phyloP scores from a whole-genome alignment of 2,888 invertebrate genomes.

The Bembecia ichneumoniformis region DNA sequence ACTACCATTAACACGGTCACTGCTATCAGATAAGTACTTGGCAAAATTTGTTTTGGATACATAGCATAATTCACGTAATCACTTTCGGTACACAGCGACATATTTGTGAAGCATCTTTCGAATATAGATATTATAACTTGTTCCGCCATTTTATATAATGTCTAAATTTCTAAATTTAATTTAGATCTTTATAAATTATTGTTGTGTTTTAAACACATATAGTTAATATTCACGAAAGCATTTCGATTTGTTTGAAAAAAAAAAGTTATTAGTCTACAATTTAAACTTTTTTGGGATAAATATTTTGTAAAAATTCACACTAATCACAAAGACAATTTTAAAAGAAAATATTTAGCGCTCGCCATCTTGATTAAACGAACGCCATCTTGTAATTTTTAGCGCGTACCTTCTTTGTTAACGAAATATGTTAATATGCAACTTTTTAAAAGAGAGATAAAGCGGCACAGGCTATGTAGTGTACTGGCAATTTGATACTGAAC shows the following conservation, averaged over 20 bases:
- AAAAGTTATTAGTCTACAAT: no score
- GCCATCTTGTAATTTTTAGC: neutral
- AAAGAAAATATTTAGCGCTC: no score
- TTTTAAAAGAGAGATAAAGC: neutral
- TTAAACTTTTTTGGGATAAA: no score
- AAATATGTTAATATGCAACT: neutral
- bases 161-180: no score
- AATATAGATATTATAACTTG: neutral
- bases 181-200: no score
- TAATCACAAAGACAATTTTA: no score
- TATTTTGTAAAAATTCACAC: no score
- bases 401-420: neutral
- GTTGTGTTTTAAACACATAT: no score
- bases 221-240: no score
- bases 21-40: constrained; percentile 23
- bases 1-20: constrained; percentile 76
- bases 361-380: no score
- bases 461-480: neutral
- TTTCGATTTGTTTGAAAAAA: no score
- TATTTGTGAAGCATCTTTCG: neutral
- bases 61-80: neutral
- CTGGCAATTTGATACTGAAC: neutral
- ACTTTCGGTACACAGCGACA: constrained; percentile 1
- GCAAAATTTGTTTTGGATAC: constrained; percentile 4
- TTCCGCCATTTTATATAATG: no score